Percentiles rank a stretch among this genome's conserved stretches.
These are phyloP conservation scores for Nipponia nippon DNA, from an alignment of 2,113 vertebrate genomes.

Conservation along the genomic window DNA sequence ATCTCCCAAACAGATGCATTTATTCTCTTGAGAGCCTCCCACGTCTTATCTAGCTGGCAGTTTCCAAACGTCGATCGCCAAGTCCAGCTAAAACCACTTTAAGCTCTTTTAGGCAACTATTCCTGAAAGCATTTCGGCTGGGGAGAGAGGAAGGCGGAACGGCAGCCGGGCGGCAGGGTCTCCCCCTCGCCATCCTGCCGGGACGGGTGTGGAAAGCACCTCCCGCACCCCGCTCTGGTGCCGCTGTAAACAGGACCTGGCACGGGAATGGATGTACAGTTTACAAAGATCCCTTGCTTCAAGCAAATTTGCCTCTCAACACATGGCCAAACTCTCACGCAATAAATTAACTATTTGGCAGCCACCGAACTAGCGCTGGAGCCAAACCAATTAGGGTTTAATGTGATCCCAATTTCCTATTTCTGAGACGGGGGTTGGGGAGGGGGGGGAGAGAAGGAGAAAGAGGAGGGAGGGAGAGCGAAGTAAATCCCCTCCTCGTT, in stretches of 20 bases:
- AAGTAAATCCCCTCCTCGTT: slow-evolving; percentile 58
- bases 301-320: slow-evolving; percentile 65
- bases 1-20: slow-evolving; percentile 38
- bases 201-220: background rate
- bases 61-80: background rate
- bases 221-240: background rate
- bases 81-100: background rate
- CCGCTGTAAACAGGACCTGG: slow-evolving; percentile 33
- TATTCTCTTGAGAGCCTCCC: slow-evolving; percentile 26
- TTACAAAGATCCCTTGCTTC: slow-evolving; percentile 60
- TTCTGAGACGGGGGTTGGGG: slow-evolving; percentile 29
- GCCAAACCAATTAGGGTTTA: slow-evolving; percentile 73
- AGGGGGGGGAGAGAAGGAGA: background rate
- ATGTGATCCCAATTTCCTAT: slow-evolving; percentile 70
- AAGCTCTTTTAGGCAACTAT: background rate
- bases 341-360: slow-evolving; percentile 73
- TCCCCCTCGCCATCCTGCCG: background rate
- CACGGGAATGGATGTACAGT: background rate
- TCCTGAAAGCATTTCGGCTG: background rate
- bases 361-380: slow-evolving; percentile 35
- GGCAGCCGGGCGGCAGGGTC: background rate
- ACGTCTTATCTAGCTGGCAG: slow-evolving; percentile 6
- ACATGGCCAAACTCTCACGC: slow-evolving; percentile 68
- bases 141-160: background rate
- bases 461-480: background rate